A percentile compares a stretch with the other conserved stretches of the same genome.
Evolutionary conservation across 2,113 vertebrate genomes (phyloP).

Genomic region (Pelecanoides urinatrix): DNA sequence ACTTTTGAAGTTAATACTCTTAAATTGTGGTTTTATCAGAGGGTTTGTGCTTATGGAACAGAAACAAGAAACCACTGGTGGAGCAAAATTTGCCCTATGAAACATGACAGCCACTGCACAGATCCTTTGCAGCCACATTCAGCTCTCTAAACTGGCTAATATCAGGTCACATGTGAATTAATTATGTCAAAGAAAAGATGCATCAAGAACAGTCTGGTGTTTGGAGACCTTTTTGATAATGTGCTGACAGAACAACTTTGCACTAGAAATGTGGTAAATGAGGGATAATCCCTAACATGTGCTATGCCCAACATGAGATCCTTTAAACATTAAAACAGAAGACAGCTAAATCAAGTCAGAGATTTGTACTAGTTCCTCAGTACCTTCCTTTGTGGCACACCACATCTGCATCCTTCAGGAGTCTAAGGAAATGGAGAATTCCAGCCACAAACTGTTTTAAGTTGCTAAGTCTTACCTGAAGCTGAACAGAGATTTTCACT

Average conservation of each 20-base stretch:
- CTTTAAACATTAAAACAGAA: background rate
- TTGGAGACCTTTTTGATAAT: background rate
- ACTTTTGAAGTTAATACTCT: background rate
- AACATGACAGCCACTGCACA: background rate
- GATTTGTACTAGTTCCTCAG: background rate
- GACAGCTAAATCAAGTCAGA: background rate
- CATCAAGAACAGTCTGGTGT: background rate
- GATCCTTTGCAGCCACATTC: background rate
- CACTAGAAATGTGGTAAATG: background rate
- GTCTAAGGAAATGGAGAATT: background rate
- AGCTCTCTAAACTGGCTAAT: background rate
- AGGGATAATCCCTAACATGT: background rate
- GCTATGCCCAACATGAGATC: background rate
- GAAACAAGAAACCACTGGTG: background rate
- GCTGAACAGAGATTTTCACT: background rate
- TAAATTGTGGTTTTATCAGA: background rate
- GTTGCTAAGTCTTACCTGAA: conserved; percentile 37
- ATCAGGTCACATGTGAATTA: background rate
- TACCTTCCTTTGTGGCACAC: background rate
- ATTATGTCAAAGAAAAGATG: background rate
- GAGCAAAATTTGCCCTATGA: background rate
- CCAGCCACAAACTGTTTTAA: background rate
- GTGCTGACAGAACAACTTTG: background rate
- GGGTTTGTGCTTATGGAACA: background rate
- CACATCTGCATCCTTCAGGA: background rate